Percentiles rank a stretch among this genome's conserved stretches.
Conservation (phyloP, 2,888 invertebrate species). For the Drosophila neoperkinsi region DNA sequence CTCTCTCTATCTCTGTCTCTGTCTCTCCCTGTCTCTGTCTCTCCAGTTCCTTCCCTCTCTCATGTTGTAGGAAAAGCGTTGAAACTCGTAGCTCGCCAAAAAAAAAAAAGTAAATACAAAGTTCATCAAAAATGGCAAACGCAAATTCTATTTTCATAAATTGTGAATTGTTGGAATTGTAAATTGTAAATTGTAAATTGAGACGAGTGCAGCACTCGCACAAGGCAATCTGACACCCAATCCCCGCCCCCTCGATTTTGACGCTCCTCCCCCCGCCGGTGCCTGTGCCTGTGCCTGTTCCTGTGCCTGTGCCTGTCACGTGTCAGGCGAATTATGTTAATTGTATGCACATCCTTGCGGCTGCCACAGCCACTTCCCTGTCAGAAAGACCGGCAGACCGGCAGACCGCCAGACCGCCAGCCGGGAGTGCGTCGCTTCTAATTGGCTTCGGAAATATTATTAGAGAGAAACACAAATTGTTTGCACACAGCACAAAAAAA, state of each 20-base stretch:
- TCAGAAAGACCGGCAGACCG: slow-evolving; percentile 14
- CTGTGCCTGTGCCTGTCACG: slow-evolving; percentile 75
- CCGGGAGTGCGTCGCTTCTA: slow-evolving; percentile 65
- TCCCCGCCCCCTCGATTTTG: not conserved
- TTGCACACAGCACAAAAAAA: slow-evolving; percentile 12
- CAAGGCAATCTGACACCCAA: slow-evolving; percentile 64
- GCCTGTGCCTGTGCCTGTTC: slow-evolving; percentile 3
- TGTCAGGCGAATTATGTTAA: slow-evolving; percentile 85
- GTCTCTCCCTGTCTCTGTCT: too few species aligned
- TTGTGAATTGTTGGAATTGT: slow-evolving; percentile 73
- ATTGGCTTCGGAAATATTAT: slow-evolving; percentile 78
- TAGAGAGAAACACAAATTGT: slow-evolving; percentile 62
- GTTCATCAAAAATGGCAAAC: slow-evolving; percentile 73
- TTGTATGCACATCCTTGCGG: slow-evolving; percentile 82
- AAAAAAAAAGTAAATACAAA: slow-evolving; percentile 31
- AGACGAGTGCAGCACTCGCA: slow-evolving; percentile 68
- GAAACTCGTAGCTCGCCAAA: slow-evolving; percentile 25
- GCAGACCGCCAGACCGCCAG: slow-evolving; percentile 23
- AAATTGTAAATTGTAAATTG: slow-evolving; percentile 80
- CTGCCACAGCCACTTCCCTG: slow-evolving; percentile 30
- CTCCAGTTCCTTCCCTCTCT: not conserved
- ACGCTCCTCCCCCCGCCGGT: not conserved
- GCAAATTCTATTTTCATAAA: slow-evolving; percentile 80
- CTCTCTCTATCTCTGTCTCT: not conserved
- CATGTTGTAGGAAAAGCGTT: not conserved